Conservation (phyloP, 2,888 invertebrate genomes). For the Drosophila mulleri region DNA sequence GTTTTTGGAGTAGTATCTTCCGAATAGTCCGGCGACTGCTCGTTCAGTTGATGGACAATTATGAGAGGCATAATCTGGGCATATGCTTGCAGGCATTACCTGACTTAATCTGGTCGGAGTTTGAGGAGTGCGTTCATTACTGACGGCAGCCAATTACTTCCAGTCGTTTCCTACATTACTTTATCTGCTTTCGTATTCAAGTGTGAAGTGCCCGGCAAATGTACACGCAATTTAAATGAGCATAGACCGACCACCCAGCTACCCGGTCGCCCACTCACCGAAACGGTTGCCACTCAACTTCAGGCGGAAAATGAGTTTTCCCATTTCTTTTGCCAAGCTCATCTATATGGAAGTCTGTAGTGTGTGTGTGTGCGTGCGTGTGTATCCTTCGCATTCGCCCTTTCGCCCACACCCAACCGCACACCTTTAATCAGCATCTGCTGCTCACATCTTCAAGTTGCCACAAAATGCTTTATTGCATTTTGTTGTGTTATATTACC, state of each 20-base stretch:
- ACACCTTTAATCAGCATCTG: slow-evolving; percentile 82
- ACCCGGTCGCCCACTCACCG: slow-evolving; percentile 12
- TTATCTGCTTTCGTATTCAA: slow-evolving; percentile 80
- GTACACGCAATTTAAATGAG: slow-evolving; percentile 80
- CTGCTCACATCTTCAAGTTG: slow-evolving; percentile 82
- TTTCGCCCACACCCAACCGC: slow-evolving; percentile 57
- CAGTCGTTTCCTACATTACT: slow-evolving; percentile 71
- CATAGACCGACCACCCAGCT: slow-evolving; percentile 20
- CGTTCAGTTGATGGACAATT: background rate
- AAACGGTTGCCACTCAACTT: slow-evolving; percentile 50
- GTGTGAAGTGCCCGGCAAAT: slow-evolving; percentile 76
- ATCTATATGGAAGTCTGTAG: slow-evolving; percentile 43
- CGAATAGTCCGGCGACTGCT: background rate
- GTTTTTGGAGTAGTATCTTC: too few species aligned
- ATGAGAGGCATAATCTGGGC: slow-evolving; percentile 1
- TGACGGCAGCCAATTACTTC: slow-evolving; percentile 72
- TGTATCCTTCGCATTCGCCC: slow-evolving; percentile 6
- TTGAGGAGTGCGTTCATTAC: slow-evolving; percentile 54
- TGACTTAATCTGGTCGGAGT: slow-evolving; percentile 14
- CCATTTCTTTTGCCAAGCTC: slow-evolving; percentile 53
- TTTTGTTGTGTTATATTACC: slow-evolving; percentile 82
- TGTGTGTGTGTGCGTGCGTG: slow-evolving; percentile 22
- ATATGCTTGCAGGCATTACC: slow-evolving; percentile 34
- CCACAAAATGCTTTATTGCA: slow-evolving; percentile 82
- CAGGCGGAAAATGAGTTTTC: slow-evolving; percentile 73